Percentiles rank a stretch among this genome's conserved stretches.
These are phyloP conservation scores for Calliphora vicina DNA, from an alignment of 1,140 invertebrate genomes.

Conservation along the genomic window DNA sequence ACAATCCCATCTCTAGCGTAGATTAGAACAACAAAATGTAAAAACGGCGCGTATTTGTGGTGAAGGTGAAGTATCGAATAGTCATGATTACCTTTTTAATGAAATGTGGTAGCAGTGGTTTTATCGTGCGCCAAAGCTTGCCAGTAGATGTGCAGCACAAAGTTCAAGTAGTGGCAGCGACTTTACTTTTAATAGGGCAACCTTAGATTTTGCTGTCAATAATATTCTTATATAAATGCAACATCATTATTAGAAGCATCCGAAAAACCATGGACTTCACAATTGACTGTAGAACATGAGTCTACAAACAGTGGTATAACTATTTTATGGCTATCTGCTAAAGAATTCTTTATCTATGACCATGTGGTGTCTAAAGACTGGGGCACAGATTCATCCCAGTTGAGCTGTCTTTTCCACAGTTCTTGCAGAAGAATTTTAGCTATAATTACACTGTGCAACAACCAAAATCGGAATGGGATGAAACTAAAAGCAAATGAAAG, in stretches of 20 bases:
- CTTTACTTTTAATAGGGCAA: not conserved
- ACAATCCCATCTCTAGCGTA: no score
- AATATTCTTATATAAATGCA: constrained; percentile 38
- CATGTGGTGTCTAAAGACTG: not conserved
- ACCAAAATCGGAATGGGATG: no score
- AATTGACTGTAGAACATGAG: not conserved
- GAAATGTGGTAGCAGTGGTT: not conserved
- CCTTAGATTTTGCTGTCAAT: constrained; percentile 36
- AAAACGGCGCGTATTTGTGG: no score
- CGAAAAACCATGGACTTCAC: not conserved
- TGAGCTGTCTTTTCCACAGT: not conserved
- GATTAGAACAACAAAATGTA: no score
- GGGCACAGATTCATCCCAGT: not conserved
- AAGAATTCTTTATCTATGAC: not conserved
- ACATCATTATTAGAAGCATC: constrained; percentile 33
- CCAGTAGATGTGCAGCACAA: not conserved
- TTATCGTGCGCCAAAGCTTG: not conserved
- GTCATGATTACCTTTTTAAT: not conserved
- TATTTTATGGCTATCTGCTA: not conserved
- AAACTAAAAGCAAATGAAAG: no score
- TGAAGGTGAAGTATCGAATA: no score
- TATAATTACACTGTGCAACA: not conserved
- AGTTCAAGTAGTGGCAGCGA: not conserved
- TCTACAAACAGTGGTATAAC: not conserved
- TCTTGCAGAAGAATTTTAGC: not conserved